Evolutionary conservation across 2,888 invertebrate genomes (phyloP).

Genomic region (Ennomos quercinarius): DNA sequence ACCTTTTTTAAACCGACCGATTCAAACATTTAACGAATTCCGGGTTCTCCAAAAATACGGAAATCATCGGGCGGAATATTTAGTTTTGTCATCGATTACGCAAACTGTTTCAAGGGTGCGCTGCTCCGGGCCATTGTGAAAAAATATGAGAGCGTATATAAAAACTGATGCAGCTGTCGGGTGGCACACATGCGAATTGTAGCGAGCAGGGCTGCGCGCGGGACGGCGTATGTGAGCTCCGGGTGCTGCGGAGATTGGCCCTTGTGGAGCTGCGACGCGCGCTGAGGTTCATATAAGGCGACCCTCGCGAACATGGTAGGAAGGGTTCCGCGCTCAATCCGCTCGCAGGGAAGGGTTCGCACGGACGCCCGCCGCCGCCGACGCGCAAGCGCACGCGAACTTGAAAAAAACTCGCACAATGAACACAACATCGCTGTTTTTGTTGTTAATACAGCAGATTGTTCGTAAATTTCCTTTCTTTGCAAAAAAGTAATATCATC

Average conservation of each 20-base stretch:
- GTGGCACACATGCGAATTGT: slow-evolving; percentile 84
- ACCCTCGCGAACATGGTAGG: slow-evolving; percentile 69
- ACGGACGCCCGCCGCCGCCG: slow-evolving; percentile 82
- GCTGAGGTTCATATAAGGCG: slow-evolving; percentile 52
- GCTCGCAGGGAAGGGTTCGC: slow-evolving; percentile 77
- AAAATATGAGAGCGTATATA: slow-evolving; percentile 83
- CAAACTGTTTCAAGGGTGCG: slow-evolving; percentile 86
- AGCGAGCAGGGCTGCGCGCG: slow-evolving; percentile 52
- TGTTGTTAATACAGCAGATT: slow-evolving; percentile 84
- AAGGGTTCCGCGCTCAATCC: slow-evolving; percentile 80
- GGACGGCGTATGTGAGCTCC: slow-evolving; percentile 61
- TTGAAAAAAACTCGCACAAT: slow-evolving; percentile 82
- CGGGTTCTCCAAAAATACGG: slow-evolving; percentile 80
- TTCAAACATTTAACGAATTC: slow-evolving; percentile 49
- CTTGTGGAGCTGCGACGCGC: slow-evolving; percentile 46
- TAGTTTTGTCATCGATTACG: slow-evolving; percentile 86
- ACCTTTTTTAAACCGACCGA: slow-evolving; percentile 23
- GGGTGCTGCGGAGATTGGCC: slow-evolving; percentile 47
- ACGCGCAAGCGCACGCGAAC: slow-evolving; percentile 82
- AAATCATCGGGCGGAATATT: slow-evolving; percentile 85
- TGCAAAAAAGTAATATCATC: slow-evolving; percentile 84
- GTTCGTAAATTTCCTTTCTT: slow-evolving; percentile 82
- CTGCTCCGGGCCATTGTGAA: slow-evolving; percentile 77
- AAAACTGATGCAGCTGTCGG: slow-evolving; percentile 84
- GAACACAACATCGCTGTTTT: slow-evolving; percentile 79